Evolutionary conservation across 2,797 vertebrate genomes (phyloP).

Genomic region (Trachops cirrhosus): DNA sequence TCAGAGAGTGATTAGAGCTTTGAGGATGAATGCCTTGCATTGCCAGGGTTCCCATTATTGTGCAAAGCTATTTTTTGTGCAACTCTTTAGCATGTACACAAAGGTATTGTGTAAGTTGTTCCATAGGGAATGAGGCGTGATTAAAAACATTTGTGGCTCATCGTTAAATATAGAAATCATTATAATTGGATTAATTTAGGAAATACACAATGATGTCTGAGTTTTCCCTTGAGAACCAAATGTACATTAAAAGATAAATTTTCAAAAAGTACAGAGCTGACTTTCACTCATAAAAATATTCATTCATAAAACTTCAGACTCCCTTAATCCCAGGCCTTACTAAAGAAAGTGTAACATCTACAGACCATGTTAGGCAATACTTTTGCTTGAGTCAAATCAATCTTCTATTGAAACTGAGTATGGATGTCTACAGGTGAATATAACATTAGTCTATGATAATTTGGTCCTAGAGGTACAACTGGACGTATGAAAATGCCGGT

Average conservation of each 20-base stretch:
- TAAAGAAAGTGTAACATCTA: slow-evolving; percentile 10
- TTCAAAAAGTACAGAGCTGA: slow-evolving; percentile 43
- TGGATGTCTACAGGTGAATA: not conserved
- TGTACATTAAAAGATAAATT: slow-evolving; percentile 50
- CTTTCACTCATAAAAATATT: slow-evolving; percentile 33
- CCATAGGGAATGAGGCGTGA: slow-evolving; percentile 41
- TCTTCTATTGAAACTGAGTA: slow-evolving; percentile 12
- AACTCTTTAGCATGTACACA: not conserved
- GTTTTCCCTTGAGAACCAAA: slow-evolving; percentile 61
- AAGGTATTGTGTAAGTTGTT: slow-evolving; percentile 29
- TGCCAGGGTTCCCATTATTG: slow-evolving; percentile 16
- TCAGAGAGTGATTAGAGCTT: slow-evolving; percentile 45
- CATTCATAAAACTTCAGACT: slow-evolving; percentile 38
- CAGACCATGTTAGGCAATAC: not conserved
- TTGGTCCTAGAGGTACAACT: not conserved
- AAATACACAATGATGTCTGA: slow-evolving; percentile 63
- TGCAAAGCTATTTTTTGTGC: slow-evolving; percentile 15
- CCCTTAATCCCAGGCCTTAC: not conserved
- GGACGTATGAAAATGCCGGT: slow-evolving; percentile 3
- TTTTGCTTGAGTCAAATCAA: slow-evolving; percentile 34
- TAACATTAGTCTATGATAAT: not conserved
- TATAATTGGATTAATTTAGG: slow-evolving; percentile 74
- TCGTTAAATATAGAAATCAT: slow-evolving; percentile 74
- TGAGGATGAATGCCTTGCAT: not conserved
- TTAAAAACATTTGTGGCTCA: slow-evolving; percentile 72